phyloP scores from a whole-genome alignment of 1,140 invertebrate genomes.

The Steinernema khuongi region DNA sequence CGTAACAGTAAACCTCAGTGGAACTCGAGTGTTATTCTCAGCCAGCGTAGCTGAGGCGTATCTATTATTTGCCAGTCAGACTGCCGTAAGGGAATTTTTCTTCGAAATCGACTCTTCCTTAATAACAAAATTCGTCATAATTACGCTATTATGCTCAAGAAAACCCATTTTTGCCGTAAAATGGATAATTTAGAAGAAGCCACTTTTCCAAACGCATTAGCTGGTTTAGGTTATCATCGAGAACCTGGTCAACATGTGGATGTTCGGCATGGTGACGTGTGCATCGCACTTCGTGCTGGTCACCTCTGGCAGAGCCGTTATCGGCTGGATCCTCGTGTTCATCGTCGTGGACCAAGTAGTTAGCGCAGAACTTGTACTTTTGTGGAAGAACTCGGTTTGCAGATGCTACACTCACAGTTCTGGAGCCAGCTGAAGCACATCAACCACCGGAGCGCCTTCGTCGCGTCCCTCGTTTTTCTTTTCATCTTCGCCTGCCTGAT shows the following conservation, averaged over 20 bases:
- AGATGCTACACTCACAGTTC: neutral
- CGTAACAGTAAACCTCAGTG: no score
- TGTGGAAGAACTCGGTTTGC: neutral
- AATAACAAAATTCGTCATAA: neutral
- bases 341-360: neutral
- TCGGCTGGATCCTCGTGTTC: neutral
- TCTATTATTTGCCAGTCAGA: no score
- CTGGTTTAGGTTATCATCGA: constrained; percentile 4
- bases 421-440: neutral
- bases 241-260: constrained; percentile 12
- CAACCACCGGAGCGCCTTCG: neutral
- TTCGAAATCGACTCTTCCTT: neutral
- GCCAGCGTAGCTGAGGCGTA: no score
- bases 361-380: neutral
- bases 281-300: neutral
- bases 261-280: neutral
- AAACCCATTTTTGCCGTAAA: no score
- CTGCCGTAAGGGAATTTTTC: no score
- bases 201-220: neutral
- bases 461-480: neutral
- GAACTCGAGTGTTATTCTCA: no score
- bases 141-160: no score
- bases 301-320: neutral
- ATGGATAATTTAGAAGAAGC: neutral
- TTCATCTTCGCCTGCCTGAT: neutral